Evolutionary conservation across 1,140 invertebrate genomes (phyloP).

Genomic region (Megalonaias nervosa): DNA sequence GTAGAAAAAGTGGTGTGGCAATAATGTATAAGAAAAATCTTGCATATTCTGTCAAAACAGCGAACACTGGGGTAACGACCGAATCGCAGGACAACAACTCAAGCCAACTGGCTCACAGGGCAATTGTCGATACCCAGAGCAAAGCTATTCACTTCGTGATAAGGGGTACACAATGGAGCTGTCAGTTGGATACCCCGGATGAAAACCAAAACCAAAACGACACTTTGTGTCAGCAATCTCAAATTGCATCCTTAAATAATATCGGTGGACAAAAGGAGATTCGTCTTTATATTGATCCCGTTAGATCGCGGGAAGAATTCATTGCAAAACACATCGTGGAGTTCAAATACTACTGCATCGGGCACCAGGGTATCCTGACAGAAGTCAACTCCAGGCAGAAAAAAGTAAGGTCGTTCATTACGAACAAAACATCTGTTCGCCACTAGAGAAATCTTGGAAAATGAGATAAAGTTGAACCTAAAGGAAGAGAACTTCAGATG

Average conservation of each 20-base stretch:
- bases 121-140: conserved; percentile 1
- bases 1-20: no score
- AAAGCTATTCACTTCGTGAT: no score
- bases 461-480: conserved; percentile 8
- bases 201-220: no score
- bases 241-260: no score
- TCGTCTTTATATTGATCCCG: conserved; percentile 10
- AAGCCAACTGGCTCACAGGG: conserved; percentile 15
- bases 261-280: conserved; percentile 7
- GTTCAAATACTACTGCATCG: conserved; percentile 18
- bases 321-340: conserved; percentile 9
- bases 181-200: no score
- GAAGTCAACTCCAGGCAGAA: not conserved
- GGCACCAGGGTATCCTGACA: conserved; percentile 26
- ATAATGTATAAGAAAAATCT: no score
- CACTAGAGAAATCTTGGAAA: conserved; percentile 14
- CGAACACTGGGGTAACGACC: no score
- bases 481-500: not conserved
- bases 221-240: no score
- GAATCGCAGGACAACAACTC: conserved; percentile 28
- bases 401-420: conserved; percentile 24
- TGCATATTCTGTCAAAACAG: no score
- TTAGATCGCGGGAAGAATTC: conserved; percentile 10
- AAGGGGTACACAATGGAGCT: no score
- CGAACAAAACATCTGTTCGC: conserved; percentile 20